Percentiles rank a stretch among this genome's conserved stretches.
Conservation (phyloP, 2,113 vertebrate species). For the Pungitius pungitius region DNA sequence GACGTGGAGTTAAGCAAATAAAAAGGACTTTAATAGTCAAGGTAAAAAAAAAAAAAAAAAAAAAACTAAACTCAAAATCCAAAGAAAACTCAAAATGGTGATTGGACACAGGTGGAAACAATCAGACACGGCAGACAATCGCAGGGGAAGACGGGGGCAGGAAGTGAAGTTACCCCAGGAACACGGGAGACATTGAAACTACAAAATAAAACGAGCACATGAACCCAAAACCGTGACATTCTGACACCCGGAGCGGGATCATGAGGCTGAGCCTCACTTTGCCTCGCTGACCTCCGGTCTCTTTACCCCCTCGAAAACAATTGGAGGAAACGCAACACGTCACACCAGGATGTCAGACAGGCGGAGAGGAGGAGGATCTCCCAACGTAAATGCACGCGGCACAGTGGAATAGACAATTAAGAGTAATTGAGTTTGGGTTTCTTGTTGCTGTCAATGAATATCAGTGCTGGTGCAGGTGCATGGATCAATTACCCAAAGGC, state of each 20-base stretch:
- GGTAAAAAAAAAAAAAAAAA: too few relatives aligned
- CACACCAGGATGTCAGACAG: conserved; percentile 72
- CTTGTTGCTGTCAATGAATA: background rate
- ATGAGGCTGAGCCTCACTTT: conserved; percentile 19
- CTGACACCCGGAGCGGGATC: background rate
- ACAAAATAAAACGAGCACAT: too few relatives aligned
- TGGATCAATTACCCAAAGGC: background rate
- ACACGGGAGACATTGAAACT: too few relatives aligned
- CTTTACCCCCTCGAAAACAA: conserved; percentile 64
- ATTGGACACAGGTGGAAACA: too few relatives aligned
- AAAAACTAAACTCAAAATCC: too few relatives aligned
- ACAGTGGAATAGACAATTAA: background rate
- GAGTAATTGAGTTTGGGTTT: background rate
- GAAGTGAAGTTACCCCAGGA: too few relatives aligned
- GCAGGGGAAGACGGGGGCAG: too few relatives aligned
- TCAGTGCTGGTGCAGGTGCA: background rate
- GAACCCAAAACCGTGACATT: too few relatives aligned
- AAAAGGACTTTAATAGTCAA: too few relatives aligned
- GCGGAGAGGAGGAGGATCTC: conserved; percentile 27
- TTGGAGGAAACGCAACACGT: conserved; percentile 71
- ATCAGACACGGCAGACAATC: too few relatives aligned
- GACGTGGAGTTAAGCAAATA: too few relatives aligned
- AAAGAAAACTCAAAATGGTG: too few relatives aligned
- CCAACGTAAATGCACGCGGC: background rate
- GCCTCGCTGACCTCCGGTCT: conserved; percentile 41